Base-by-base conservation (phyloP, 2,797 vertebrate genomes). In the Periparus ater region DNA sequence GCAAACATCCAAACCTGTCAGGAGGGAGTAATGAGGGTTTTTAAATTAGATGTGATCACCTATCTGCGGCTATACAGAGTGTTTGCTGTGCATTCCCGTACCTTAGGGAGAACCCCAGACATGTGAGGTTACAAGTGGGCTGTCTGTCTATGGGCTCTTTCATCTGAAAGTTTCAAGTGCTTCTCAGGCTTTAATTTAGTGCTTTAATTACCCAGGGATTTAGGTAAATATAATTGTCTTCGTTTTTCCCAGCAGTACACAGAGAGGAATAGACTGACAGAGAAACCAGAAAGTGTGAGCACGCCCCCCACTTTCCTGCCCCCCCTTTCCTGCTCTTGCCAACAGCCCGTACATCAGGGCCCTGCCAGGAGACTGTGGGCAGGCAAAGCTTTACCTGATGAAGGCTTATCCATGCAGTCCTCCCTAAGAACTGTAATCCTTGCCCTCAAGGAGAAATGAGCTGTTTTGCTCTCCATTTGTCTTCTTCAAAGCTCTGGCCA, bases 1-100 rank as follows among this genome's bases (percentile, higher is more conserved):
- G 94, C 95, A 96, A 95, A 80, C 70, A 60, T 92, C 95, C 96
- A 95, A 95, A 78, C 45, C 80, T 94, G 81, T 96, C 95, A 94
- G 67, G 26, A 90, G 95, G 91, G 88, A 95, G 84, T 89, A 95
- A 94, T 91, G 86, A 95, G 76, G 36, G 84, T 60, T 86, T 93
- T 92, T 72, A 93, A 96, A 97, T 95, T 67, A 94, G 88, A 96
- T 95, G 88, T 89, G 94, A 93, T 96, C 86, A 87, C 91, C 91
- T 88, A 87, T 93, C 80, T 96, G 86, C 21, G 78, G 74, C 88
- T 66, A 47, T 65, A 71, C 77, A 79, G 89, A 70, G 36, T 77
- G 85, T 83, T 94, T 88, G 61, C 78, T 87, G 50, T 65, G 67
- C 84, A 93, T 88, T 55, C 60, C 54, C 0, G 2, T 68, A 73